Conservation (phyloP, 1,140 invertebrate species). For the Scaptomyza graminum region DNA sequence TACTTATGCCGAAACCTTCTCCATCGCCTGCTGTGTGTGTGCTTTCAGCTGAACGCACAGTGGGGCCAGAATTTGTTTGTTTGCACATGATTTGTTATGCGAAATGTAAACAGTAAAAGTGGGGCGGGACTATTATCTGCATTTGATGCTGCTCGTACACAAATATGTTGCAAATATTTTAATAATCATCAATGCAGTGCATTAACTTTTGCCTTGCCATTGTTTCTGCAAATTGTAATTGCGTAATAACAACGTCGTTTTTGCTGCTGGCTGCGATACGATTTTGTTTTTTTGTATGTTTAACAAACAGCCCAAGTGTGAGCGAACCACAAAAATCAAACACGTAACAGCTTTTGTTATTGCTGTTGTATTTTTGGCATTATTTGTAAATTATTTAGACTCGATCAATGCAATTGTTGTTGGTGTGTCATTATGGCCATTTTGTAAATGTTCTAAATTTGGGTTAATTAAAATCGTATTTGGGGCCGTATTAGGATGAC, state of each 20-base stretch:
- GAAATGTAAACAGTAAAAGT: slow-evolving; percentile 42
- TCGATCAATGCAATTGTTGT: slow-evolving; percentile 27
- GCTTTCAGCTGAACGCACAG: slow-evolving; percentile 37
- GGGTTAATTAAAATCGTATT: slow-evolving; percentile 82
- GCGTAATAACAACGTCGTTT: slow-evolving; percentile 65
- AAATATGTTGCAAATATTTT: slow-evolving; percentile 63
- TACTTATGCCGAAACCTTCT: slow-evolving; percentile 7
- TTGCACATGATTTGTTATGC: slow-evolving; percentile 79
- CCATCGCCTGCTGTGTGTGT: background rate
- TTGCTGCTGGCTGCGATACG: slow-evolving; percentile 40
- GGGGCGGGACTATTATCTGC: slow-evolving; percentile 1
- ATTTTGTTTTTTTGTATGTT: slow-evolving; percentile 20
- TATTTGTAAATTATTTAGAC: slow-evolving; percentile 66
- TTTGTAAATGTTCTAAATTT: slow-evolving; percentile 78
- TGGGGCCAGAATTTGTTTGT: slow-evolving; percentile 66
- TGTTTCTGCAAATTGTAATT: slow-evolving; percentile 61
- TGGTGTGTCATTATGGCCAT: slow-evolving; percentile 41
- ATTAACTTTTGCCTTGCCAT: slow-evolving; percentile 62
- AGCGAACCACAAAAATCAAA: slow-evolving; percentile 16
- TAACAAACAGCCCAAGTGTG: slow-evolving; percentile 39
- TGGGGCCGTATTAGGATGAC: slow-evolving; percentile 29
- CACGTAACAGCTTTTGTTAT: slow-evolving; percentile 4
- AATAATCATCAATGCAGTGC: slow-evolving; percentile 71
- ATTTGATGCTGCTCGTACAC: slow-evolving; percentile 1
- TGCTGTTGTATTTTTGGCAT: slow-evolving; percentile 12